phyloP scores from a whole-genome alignment of 2,888 invertebrate species.

The Phragmatobia fuliginosa region DNA sequence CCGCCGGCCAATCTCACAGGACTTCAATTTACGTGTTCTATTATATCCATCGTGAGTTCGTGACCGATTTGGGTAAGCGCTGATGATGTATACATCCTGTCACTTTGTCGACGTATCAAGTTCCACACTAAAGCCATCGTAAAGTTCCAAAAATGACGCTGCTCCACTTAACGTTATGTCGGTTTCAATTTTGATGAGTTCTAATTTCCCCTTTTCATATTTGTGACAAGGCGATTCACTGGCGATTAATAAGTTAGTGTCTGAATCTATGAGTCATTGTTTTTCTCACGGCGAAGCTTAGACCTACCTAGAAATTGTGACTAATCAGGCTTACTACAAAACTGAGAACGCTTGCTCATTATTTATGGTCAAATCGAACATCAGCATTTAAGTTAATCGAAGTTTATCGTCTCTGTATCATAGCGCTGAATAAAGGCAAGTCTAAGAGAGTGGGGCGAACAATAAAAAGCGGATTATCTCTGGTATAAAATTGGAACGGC shows the following conservation, averaged over 20 bases:
- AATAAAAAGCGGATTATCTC: constrained; percentile 77
- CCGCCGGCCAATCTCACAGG: constrained; percentile 10
- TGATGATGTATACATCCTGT: constrained; percentile 11
- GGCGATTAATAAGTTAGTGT: constrained; percentile 51
- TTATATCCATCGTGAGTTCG: neutral
- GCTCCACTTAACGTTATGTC: constrained; percentile 3
- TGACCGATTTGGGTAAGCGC: constrained; percentile 11
- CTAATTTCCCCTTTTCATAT: constrained; percentile 34
- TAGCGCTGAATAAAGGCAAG: constrained; percentile 49
- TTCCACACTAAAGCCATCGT: constrained; percentile 9
- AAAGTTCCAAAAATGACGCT: neutral
- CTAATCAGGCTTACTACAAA: constrained; percentile 62
- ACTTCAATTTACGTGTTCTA: constrained; percentile 20
- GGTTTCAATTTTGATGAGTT: neutral
- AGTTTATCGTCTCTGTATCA: constrained; percentile 44
- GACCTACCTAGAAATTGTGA: constrained; percentile 70
- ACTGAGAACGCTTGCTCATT: constrained; percentile 37
- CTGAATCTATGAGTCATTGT: constrained; percentile 73
- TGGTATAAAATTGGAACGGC: constrained; percentile 78
- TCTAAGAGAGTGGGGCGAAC: constrained; percentile 59
- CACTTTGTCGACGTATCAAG: constrained; percentile 3
- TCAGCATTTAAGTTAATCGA: constrained; percentile 27
- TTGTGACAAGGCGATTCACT: constrained; percentile 39
- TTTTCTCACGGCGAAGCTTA: constrained; percentile 60
- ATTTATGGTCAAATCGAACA: constrained; percentile 41